Base-by-base conservation (phyloP, 2,888 invertebrate genomes). In the Apotomis betuletana region DNA sequence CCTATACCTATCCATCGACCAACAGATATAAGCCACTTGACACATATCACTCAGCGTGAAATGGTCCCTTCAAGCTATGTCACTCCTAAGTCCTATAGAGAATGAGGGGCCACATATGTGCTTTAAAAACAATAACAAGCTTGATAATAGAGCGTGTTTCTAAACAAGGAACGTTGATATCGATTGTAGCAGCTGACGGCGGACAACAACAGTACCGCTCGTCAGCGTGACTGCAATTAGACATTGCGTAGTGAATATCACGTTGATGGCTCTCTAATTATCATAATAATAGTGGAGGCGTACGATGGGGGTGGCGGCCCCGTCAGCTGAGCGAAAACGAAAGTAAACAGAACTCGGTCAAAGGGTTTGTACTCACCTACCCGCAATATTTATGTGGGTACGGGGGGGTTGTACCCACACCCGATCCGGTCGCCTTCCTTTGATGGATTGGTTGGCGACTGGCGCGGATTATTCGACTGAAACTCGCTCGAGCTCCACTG, bases 301-400 rank as follows among this genome's bases (percentile, higher is more conserved):
- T 83, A 85, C 83, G 85, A 85, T 84, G 79, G 85, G 88, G 90
- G 88, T 85, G 89, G 89, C 84, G 85, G 85, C 87, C 90, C 87
- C 92, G 92, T 91, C 93, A 93, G 93, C 93, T 93, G 93, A 92
- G 92, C 89, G 94, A 93, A 93, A 93, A 92, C 90, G 94, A 93
- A 94, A 93, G 94, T 93, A 93, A 93, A 93, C 93, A 93, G 93
- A 93, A 94, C 92, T 93, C 93, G 94, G 93, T 93, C 93, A 93
- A 93, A 93, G 93, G 93, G 93, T 93, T 92, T 91, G 92, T 91
- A 91, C 89, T 92, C 92, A 90, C 92, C 92, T 92, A 93, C 92
- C 91, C 92, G 88, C 92, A 93, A 93, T 93, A 92, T 93, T 93
- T 93, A 93, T 93, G 92, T 92, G 91, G 92, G 91, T 89, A 90